Evolutionary conservation across 1,140 invertebrate genomes (phyloP).

Genomic region (Leptopilina clavipes): DNA sequence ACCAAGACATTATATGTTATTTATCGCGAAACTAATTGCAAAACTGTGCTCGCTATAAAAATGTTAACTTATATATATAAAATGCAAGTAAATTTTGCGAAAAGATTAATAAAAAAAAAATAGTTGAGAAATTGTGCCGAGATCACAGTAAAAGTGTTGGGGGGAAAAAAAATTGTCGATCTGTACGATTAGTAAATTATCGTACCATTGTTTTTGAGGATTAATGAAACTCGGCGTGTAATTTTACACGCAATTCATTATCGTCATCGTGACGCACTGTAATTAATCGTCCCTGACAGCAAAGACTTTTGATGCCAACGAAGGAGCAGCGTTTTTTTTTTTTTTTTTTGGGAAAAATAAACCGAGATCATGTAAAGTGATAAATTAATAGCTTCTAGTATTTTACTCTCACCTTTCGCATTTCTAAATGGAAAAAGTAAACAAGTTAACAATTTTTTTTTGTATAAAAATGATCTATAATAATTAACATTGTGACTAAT

Average conservation of each 20-base stretch:
- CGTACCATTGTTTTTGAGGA: background rate
- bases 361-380: slow-evolving; percentile 19
- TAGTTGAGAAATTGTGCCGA: no score
- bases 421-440: no score
- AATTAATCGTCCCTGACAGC: slow-evolving; percentile 29
- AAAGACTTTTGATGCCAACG: slow-evolving; percentile 2
- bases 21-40: slow-evolving; percentile 1
- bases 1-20: background rate
- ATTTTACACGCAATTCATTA: slow-evolving; percentile 26
- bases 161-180: background rate
- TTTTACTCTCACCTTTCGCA: background rate
- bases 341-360: background rate
- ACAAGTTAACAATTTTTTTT: background rate
- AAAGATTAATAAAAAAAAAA: no score
- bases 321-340: slow-evolving; percentile 16
- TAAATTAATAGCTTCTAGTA: slow-evolving; percentile 22
- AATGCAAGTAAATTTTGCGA: background rate
- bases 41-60: background rate
- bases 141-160: no score
- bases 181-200: slow-evolving; percentile 10
- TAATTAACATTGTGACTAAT: no score
- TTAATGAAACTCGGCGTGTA: slow-evolving; percentile 14
- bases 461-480: no score
- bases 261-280: slow-evolving; percentile 14
- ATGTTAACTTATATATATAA: background rate